Base-by-base conservation (phyloP, 2,113 vertebrate species). In the Symphodus melops region DNA sequence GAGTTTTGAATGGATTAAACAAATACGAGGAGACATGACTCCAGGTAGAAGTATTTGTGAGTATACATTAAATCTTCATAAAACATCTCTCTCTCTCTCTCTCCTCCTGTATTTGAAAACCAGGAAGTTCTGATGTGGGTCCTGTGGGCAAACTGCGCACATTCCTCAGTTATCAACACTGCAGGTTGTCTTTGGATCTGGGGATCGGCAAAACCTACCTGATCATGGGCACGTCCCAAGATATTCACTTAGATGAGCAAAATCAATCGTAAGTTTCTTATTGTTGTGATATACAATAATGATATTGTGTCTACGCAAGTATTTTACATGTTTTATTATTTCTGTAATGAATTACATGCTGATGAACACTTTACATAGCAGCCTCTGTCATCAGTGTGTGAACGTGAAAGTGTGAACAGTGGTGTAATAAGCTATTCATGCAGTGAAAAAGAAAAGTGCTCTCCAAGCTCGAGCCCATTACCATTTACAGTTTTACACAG, bases 211-310 rank as follows among this genome's bases (percentile, higher is more conserved):
- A 88, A 51, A 72, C 59, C 0, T 94, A 93, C 69, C 92, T 94
- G 9, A 59, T 94, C 77, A 94, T 94, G 91, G 93, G 93, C 5
- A 25, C 73, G 3, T 87, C 84, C 20, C 68, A 23, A 52, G 88
- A 93, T 52, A 82, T 88, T 62, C 8, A 73, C 64, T 5, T 2
- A 64, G 67, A 80, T 4, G 39, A 77, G 0, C 0, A 10, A 16
- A 2, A 2, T 0, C 0, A 65, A 33, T 0, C 13, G 87, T 89
- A 75, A 75, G 89, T 88, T 72, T 75, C 20, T 55, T 25, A 3
- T 51, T 55, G 25, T 12, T 58, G 16, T 56, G 21, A 8, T 39
- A 10, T 39, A 39, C 9, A 10, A 8, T 39, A 10, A 41, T 10
- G 39, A 28, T 42, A 21, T 25, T 51, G 5, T 41, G 11, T 57